Evolutionary conservation across 2,113 vertebrate genomes (phyloP).

Genomic region (Sciurus niger): DNA sequence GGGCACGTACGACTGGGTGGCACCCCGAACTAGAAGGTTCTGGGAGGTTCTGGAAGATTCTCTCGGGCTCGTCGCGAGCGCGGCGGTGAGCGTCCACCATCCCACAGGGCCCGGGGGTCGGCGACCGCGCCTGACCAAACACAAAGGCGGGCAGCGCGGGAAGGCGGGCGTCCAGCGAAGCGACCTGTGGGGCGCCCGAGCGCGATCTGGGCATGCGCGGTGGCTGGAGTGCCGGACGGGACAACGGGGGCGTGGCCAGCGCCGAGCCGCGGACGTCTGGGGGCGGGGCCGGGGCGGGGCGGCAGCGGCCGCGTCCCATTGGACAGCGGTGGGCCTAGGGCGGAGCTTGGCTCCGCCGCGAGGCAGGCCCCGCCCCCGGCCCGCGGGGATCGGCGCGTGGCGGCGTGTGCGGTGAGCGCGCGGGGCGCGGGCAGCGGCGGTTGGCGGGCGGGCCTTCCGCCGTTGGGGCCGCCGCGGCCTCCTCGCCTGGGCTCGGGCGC

Average conservation of each 20-base stretch:
- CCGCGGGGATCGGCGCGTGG: conserved; percentile 25
- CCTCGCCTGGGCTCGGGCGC: background rate
- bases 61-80: too few relatives aligned
- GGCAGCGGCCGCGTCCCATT: background rate
- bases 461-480: background rate
- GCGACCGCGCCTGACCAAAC: background rate
- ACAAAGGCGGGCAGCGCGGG: background rate
- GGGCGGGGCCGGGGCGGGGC: background rate
- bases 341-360: background rate
- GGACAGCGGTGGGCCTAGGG: background rate
- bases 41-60: background rate
- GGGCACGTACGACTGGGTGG: too few relatives aligned
- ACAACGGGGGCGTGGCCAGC: background rate
- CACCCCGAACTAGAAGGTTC: background rate
- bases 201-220: background rate
- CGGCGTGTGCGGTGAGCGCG: conserved; percentile 23
- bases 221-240: too few relatives aligned
- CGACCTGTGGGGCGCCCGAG: fast-evolving
- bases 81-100: fast-evolving
- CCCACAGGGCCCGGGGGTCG: background rate
- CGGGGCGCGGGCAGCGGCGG: background rate
- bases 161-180: fast-evolving
- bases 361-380: conserved; percentile 31
- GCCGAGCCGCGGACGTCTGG: fast-evolving
- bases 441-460: background rate